Conservation (phyloP, 92 coral and sea anemone species). For the Palythoa grandiflora region DNA sequence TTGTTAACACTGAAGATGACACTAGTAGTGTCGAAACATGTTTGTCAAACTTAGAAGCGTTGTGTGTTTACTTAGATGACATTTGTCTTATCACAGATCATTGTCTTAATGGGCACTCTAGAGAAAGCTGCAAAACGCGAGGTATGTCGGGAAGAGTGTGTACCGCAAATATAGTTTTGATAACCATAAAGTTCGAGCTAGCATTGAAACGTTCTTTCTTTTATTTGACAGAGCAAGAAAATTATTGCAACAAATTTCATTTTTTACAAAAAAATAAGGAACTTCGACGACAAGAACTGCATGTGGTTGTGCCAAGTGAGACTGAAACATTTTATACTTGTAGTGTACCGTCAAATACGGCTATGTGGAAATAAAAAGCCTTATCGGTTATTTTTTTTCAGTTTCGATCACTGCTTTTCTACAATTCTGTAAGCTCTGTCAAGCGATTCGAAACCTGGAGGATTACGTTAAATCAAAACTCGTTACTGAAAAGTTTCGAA, state of each 20-base stretch:
- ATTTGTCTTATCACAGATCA: slow-evolving; percentile 13
- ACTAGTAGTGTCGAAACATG: too few species aligned
- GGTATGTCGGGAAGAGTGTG: not conserved
- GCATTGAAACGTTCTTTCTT: not conserved
- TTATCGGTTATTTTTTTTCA: not conserved
- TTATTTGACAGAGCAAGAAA: not conserved
- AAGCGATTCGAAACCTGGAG: too few species aligned
- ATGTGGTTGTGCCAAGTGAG: not conserved
- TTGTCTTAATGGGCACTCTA: not conserved
- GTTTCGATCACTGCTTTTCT: not conserved
- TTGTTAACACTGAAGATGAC: too few species aligned
- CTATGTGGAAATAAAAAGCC: not conserved
- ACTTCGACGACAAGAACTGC: not conserved
- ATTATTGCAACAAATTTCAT: not conserved
- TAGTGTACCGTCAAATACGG: not conserved
- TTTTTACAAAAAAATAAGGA: not conserved
- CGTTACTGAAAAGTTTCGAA: too few species aligned
- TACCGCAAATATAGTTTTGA: not conserved
- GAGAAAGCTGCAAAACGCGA: not conserved
- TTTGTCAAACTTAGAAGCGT: too few species aligned
- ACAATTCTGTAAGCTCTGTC: not conserved
- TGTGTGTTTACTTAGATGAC: too few species aligned
- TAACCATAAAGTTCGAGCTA: not conserved
- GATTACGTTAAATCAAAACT: too few species aligned
- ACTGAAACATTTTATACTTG: not conserved